Percentiles rank a stretch among this genome's conserved stretches.
These are phyloP conservation scores for Eledona agricola DNA, from an alignment of 2,888 invertebrate genomes.

Conservation along the genomic window DNA sequence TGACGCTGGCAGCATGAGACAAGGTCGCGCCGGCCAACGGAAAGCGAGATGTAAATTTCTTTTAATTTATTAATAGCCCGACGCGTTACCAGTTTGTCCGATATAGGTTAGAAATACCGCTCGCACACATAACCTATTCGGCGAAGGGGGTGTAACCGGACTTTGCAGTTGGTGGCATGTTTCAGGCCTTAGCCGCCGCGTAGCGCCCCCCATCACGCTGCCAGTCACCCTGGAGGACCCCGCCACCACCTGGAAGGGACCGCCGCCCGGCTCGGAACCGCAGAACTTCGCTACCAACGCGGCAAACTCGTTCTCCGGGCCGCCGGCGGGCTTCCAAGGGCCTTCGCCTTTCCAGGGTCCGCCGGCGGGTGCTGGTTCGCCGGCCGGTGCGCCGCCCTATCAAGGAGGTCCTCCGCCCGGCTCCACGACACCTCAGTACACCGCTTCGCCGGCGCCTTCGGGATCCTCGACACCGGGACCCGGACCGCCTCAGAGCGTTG, in stretches of 20 bases:
- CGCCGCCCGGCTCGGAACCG: slow-evolving; percentile 71
- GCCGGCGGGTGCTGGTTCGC: slow-evolving; percentile 79
- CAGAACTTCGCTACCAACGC: slow-evolving; percentile 73
- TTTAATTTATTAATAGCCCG: slow-evolving; percentile 36
- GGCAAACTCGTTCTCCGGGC: slow-evolving; percentile 70
- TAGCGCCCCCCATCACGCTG: slow-evolving; percentile 71
- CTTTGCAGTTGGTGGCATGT: slow-evolving; percentile 42
- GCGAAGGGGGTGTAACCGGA: slow-evolving; percentile 31
- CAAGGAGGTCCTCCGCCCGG: slow-evolving; percentile 77
- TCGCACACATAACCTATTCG: slow-evolving; percentile 53
- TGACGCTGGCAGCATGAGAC: slow-evolving; percentile 65
- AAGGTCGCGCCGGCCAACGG: slow-evolving; percentile 66
- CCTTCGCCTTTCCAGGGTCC: slow-evolving; percentile 73
- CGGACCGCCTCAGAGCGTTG: slow-evolving; percentile 67
- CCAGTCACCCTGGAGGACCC: slow-evolving; percentile 80
- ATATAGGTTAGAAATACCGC: slow-evolving; percentile 53
- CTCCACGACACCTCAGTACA: slow-evolving; percentile 83
- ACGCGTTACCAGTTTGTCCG: slow-evolving; percentile 30
- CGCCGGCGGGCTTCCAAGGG: slow-evolving; percentile 66
- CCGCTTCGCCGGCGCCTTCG: slow-evolving; percentile 85
- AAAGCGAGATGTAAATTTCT: slow-evolving; percentile 66
- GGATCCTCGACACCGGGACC: slow-evolving; percentile 80
- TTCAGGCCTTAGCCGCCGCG: slow-evolving; percentile 86
- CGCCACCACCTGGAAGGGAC: slow-evolving; percentile 82
- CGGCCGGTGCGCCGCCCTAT: slow-evolving; percentile 75